Conservation (phyloP, 2,888 invertebrate species). For the Scotopteryx bipunctaria region DNA sequence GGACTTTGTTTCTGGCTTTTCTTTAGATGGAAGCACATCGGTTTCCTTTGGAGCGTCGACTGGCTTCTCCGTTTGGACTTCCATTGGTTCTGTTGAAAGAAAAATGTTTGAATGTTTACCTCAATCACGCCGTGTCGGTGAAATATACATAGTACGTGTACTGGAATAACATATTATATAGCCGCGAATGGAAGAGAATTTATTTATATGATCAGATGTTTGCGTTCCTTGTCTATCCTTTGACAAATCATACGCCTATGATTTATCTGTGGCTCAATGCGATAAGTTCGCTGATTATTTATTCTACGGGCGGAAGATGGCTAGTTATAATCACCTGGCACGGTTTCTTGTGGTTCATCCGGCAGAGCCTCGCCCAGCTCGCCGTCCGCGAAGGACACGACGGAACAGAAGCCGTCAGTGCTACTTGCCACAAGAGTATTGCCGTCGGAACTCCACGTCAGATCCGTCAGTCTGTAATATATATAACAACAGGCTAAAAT, state of each 20-base stretch:
- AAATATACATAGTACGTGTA: too few species aligned
- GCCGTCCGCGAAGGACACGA: conserved; percentile 57
- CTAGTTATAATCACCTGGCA: conserved; percentile 11
- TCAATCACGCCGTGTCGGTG: too few species aligned
- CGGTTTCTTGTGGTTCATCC: conserved; percentile 28
- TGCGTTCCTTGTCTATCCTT: too few species aligned
- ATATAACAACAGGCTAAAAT: too few species aligned
- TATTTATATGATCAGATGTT: too few species aligned
- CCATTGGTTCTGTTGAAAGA: conserved; percentile 18
- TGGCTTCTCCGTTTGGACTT: conserved; percentile 12
- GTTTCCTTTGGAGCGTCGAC: conserved; percentile 19
- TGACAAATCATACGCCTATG: too few species aligned
- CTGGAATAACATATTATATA: too few species aligned
- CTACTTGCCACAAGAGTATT: conserved; percentile 67
- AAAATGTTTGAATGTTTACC: too few species aligned
- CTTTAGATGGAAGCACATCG: conserved; percentile 33
- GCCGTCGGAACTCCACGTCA: conserved; percentile 69
- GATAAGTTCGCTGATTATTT: too few species aligned
- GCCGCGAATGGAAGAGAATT: too few species aligned
- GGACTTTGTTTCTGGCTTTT: conserved; percentile 41
- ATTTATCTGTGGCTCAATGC: too few species aligned
- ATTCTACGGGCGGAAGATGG: too few species aligned
- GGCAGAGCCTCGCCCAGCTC: conserved; percentile 64
- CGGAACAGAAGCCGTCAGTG: conserved; percentile 76
- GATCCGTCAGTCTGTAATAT: conserved; percentile 62